Conservation (phyloP, 2,113 vertebrate genomes). For the Australoheros scitulus region DNA sequence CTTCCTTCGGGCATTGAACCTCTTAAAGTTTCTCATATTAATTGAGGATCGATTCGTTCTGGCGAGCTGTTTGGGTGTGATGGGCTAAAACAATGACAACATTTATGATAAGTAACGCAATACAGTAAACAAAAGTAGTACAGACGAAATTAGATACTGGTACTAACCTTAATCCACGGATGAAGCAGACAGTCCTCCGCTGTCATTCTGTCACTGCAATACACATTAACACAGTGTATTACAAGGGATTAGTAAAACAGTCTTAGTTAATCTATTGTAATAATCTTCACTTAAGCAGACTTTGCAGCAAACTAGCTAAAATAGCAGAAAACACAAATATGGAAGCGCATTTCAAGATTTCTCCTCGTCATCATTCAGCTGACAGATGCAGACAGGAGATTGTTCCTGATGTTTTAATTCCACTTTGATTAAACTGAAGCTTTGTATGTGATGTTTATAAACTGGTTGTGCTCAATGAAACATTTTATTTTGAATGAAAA, state of each 20-base stretch:
- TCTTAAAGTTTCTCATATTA: slow-evolving; percentile 86
- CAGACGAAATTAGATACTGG: neutral
- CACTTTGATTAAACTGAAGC: too few species aligned
- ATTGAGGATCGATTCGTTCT: slow-evolving; percentile 82
- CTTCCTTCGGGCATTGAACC: slow-evolving; percentile 81
- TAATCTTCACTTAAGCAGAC: neutral
- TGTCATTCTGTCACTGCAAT: slow-evolving; percentile 78
- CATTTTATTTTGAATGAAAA: too few species aligned
- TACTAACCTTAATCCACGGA: slow-evolving; percentile 85
- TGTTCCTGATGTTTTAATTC: too few species aligned
- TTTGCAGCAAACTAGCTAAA: neutral
- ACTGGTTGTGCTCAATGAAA: too few species aligned
- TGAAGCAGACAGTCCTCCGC: slow-evolving; percentile 78
- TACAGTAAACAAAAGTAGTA: neutral
- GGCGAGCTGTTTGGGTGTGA: slow-evolving; percentile 71
- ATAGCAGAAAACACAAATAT: neutral
- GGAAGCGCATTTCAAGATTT: neutral
- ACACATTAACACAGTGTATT: neutral
- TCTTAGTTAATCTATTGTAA: neutral
- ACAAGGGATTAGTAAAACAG: neutral
- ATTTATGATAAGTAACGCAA: neutral
- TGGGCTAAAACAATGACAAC: slow-evolving; percentile 67
- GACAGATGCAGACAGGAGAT: too few species aligned
- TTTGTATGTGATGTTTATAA: too few species aligned
- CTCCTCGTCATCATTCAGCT: too few species aligned